Base-by-base conservation (phyloP, 2,888 invertebrate species). In the Drosophila mercatorum region DNA sequence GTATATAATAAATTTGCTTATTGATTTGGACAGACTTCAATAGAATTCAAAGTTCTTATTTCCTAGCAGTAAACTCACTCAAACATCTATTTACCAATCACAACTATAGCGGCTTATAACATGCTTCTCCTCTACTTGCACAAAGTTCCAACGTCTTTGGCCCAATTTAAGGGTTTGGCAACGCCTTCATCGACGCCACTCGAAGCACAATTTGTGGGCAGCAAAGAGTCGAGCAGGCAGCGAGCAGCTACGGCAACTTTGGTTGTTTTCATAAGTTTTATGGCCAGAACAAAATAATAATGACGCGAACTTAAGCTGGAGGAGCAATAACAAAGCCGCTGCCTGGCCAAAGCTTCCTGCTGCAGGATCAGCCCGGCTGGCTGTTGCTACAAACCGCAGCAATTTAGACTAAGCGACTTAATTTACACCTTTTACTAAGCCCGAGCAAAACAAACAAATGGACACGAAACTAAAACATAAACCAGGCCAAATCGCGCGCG, bases 371-470 rank as follows among this genome's bases (percentile, higher is more conserved):
- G 57, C 12, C 3, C 10, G 6, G 11, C 3, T 11, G 55, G 36
- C 65, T 31, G 70, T 36, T 44, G 41, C 26, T 38, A 26, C 31
- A 64, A 67, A 55, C 82, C 69, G 60, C 82, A 69, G 64, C 74
- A 79, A 72, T 74, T 76, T 73, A 65, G 80, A 61, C 56, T 77
- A 83, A 84, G 88, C 87, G 79, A 87, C 84, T 89, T 84, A 89
- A 89, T 84, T 84, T 84, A 84, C 84, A 84, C 84, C 84, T 84
- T 83, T 74, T 63, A 71, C 84, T 83, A 87, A 84, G 89, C 87
- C 81, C 68, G 1, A 58, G 61, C 77, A 76, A 75, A 88, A 73
- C 68, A 76, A 80, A 69, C 72, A 80, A 78, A 78, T 59, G 68
- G 71, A 56, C 41, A 51, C 34, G 60, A 60, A 81, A 72, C 75